Base-by-base conservation (phyloP, 2,888 invertebrate genomes). In the Ornithoptera priamus region DNA sequence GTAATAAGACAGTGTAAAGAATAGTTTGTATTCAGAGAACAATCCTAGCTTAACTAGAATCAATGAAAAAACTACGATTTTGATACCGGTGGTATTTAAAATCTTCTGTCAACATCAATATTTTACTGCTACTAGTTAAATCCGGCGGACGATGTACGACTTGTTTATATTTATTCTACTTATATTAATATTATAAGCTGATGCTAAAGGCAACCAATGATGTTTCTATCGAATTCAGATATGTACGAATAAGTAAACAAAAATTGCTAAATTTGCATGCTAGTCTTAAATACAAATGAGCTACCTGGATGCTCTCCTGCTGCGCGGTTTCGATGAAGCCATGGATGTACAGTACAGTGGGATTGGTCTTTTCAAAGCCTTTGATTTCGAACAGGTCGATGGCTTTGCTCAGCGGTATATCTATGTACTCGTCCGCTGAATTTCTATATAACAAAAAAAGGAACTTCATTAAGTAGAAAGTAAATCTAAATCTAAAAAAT, bases 251-350 rank as follows among this genome's bases (percentile, higher is more conserved):
- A 22, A 22, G 22, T 22, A 22, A 22, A 22, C 22, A 22, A 22
- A 22, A 22, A 22, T 22, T 22, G 22, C 22, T 22, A 22, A 22
- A 22, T 22, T 22, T 22, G 22, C 22, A 22, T 22, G 53, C 17
- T 18, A 18, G 60, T 60, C 57, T 42, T 62, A 42, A 30, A 65
- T 59, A 62, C n/a, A 42, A 18, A 20, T 53, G 12, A 59, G 20
- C 56, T 36, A 92, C 92, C 85, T 92, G 91, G 74, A 94, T 87
- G 78, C 94, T 94, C 78, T 94, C 93, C 65, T 93, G 93, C 69
- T 92, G 87, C 0, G 94, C 91, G 56, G 93, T 88, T 77, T 94
- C 94, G 72, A 94, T 88, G 77, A 94, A 94, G 0, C 94, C 94
- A 78, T 94, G 94, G 46, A 94, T 82, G 81, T 94, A 94, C 1